Evolutionary conservation across 2,888 invertebrate species (phyloP), one percentile per base, ranked within the genome.

Genomic region (Drosophila testacea): DNA sequence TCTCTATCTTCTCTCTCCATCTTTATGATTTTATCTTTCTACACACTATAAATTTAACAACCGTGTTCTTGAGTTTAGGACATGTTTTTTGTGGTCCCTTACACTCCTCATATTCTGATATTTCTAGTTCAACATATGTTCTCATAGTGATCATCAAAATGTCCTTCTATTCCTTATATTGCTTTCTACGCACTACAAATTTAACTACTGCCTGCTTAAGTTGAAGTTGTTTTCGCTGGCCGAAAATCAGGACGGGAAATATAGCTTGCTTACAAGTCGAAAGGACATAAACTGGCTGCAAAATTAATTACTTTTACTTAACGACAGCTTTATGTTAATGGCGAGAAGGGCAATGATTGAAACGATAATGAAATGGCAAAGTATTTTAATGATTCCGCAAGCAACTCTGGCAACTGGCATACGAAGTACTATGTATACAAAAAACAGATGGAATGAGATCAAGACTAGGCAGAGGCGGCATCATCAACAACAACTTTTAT

Each of bases 281-380:
- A 64, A 55, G 44, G 30, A 10, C 48, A 69, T 68, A 27, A 73
- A 74, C 54, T 47, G 57, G 11, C 50, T 41, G 60, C 55, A 67
- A 65, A 78, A 77, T 73, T 77, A 79, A 79, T 79, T 79, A 77
- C 73, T 66, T 61, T 77, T 63, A 61, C 42, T 77, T 79, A 79
- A 79, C 73, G 79, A 73, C 62, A 69, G 61, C 60, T 65, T 69
- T 61, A 73, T 69, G 73, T 73, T 75, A 66, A 79, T 79, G 72
- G 52, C 68, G 39, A 56, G 54, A 47, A 64, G 57, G 50, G 39
- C 59, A 52, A 52, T 65, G 69, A 72, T 77, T 72, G 69, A 59
- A 62, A 61, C 52, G 64, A 76, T 66, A 66, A 71, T 70, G 55
- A 80, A 81, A 77, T 69, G 60, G 59, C 67, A 52, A 56, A 73